A percentile compares a stretch with the other conserved stretches of the same genome.
Conservation (phyloP, 1,140 invertebrate genomes). For the Drosophila persimilis region DNA sequence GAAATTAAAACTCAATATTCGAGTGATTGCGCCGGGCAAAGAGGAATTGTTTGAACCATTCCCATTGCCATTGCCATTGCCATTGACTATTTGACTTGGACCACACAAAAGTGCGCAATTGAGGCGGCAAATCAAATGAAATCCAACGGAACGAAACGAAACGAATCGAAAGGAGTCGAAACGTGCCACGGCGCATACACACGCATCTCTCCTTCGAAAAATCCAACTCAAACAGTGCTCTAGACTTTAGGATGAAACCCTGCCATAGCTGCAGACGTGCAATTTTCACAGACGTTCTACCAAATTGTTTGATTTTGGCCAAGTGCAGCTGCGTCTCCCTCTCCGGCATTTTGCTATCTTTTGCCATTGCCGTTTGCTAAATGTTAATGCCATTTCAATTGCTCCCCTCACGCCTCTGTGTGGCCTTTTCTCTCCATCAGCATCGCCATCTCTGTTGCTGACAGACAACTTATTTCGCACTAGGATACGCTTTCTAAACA, state of each 20-base stretch:
- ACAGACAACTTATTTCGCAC: constrained; percentile 58
- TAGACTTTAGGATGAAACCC: constrained; percentile 1
- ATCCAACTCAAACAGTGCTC: constrained; percentile 1
- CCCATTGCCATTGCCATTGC: constrained; percentile 20
- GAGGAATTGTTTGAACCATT: constrained; percentile 37
- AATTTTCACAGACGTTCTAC: constrained; percentile 66
- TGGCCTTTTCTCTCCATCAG: constrained; percentile 13
- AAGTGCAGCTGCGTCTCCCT: constrained; percentile 76
- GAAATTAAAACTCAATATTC: constrained; percentile 82
- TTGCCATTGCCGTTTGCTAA: constrained; percentile 74
- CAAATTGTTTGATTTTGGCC: constrained; percentile 74
- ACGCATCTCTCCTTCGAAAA: constrained; percentile 6
- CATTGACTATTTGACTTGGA: constrained; percentile 70
- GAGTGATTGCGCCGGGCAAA: constrained; percentile 61
- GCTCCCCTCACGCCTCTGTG: constrained; percentile 26
- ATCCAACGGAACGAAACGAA: constrained; percentile 65
- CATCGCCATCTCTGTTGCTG: constrained; percentile 39
- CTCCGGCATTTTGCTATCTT: constrained; percentile 69
- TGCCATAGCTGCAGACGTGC: constrained; percentile 44
- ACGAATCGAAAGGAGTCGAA: constrained; percentile 39
- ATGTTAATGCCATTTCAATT: constrained; percentile 81
- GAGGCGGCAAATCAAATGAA: constrained; percentile 80
- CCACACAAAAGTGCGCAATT: constrained; percentile 77
- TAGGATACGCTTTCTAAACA: constrained; percentile 12
- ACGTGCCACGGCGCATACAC: constrained; percentile 51